Evolutionary conservation across 2,797 vertebrate genomes (phyloP).

Genomic region (Pempheris klunzingeri): DNA sequence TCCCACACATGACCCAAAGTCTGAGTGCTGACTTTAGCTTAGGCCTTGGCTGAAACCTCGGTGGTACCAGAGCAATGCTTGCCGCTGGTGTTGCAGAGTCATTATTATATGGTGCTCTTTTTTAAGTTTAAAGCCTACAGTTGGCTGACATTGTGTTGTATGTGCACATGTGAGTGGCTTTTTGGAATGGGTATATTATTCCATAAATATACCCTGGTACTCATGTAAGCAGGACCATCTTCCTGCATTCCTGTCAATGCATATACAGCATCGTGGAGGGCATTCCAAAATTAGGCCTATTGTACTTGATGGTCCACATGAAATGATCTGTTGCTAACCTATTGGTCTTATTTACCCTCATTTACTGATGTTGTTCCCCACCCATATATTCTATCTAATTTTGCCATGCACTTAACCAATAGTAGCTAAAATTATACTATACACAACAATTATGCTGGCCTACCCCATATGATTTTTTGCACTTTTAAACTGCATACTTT

Average conservation of each 20-base stretch:
- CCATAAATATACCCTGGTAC: conserved; percentile 3
- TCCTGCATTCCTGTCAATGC: conserved; percentile 24
- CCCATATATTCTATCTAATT: conserved; percentile 17
- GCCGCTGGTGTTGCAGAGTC: conserved; percentile 54
- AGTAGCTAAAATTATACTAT: conserved; percentile 29
- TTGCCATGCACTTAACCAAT: conserved; percentile 29
- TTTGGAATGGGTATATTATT: conserved; percentile 39
- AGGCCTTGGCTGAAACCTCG: conserved; percentile 68
- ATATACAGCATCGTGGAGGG: conserved; percentile 30
- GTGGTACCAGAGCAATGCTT: conserved; percentile 45
- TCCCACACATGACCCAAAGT: conserved; percentile 57
- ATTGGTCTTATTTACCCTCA: conserved; percentile 48
- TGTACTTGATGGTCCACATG: conserved; percentile 73
- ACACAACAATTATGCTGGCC: conserved; percentile 26
- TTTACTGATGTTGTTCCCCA: conserved; percentile 48
- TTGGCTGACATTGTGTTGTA: conserved; percentile 24
- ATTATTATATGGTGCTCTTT: conserved; percentile 62
- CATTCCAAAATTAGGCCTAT: conserved; percentile 51
- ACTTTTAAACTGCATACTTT: not conserved
- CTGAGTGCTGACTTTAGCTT: conserved; percentile 58
- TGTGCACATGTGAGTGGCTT: conserved; percentile 14
- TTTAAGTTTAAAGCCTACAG: conserved; percentile 36
- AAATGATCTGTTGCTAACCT: conserved; percentile 61
- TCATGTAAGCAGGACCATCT: conserved; percentile 13
- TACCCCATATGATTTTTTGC: not conserved